Evolutionary conservation across 1,140 invertebrate species (phyloP), one percentile per base, ranked within the genome.

Genomic region (Nasonia longicornis): DNA sequence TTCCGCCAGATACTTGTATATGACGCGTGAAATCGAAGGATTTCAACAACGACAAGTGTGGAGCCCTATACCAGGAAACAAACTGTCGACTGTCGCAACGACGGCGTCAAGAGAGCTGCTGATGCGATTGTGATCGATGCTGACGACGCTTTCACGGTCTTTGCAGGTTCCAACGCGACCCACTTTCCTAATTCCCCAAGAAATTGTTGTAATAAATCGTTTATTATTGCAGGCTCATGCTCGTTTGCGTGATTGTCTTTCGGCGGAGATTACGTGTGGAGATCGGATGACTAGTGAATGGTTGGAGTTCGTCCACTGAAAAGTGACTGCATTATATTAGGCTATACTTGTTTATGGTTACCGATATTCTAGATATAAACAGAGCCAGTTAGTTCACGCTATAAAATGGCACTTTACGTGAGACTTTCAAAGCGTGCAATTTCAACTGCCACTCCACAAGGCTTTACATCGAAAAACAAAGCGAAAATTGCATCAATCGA

Each of bases 151-250:
- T 79, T 73, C n/a, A 79, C 16, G n/a, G 69, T 63, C 52, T 52
- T 71, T 73, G 38, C 11, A 64, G 31, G n/a, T 58, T 79, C 52
- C n/a, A n/a, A 22, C 22, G n/a, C 22, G 77, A 45, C 77, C 77
- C n/a, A 73, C 58, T 78, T 78, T 78, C 42, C 67, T 69, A 58
- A 42, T 79, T 79, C 70, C 64, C 45, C 14, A 20, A 11, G 11
- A 48, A 73, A 48, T 73, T 48, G 20, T 73, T 42, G 14, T 42
- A 71, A 71, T 71, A 38, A n/a, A n/a, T 71, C 69, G n/a, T 58
- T 58, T 58, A 58, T 58, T 58, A 58, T 58, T 58, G 16, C 52
- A 58, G 52, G 52, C 16, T 16, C 6, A 58, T 58, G 16, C 20
- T 58, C 16, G 7, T 58, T 58, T 58, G 52, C 52, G n/a, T 58